Evolutionary conservation across 1,140 invertebrate genomes (phyloP).

Genomic region (Amphibalanus amphitrite): DNA sequence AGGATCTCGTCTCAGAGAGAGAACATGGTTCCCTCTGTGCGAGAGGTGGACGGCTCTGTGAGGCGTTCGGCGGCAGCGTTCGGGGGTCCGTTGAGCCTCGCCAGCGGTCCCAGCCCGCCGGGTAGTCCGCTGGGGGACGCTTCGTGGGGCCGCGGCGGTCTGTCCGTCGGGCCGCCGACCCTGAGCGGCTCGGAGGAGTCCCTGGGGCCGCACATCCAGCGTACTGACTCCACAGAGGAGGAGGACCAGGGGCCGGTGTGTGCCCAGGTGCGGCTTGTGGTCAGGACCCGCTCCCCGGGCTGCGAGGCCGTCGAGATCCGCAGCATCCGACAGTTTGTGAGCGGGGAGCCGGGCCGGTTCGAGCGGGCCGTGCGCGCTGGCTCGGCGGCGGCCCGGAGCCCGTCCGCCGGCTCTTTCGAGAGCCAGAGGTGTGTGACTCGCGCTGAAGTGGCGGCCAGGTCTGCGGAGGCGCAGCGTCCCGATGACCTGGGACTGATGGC

Average conservation of each 20-base stretch:
- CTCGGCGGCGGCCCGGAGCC: background rate
- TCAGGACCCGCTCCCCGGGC: background rate
- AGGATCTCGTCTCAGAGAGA: too few species aligned
- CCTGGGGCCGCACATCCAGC: background rate
- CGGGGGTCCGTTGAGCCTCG: background rate
- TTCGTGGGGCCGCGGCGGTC: background rate
- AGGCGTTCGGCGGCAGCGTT: too few species aligned
- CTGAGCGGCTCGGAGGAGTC: background rate
- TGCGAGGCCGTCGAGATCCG: background rate
- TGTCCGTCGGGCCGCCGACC: too few species aligned
- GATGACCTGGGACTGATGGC: too few species aligned
- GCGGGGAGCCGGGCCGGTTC: background rate
- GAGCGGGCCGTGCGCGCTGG: background rate
- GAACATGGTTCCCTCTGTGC: too few species aligned
- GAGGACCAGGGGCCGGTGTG: background rate
- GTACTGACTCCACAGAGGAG: background rate
- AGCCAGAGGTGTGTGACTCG: too few species aligned
- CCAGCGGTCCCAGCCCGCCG: too few species aligned
- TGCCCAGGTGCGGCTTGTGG: background rate
- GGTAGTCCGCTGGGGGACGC: too few species aligned
- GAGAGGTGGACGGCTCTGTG: too few species aligned
- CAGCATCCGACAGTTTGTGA: background rate
- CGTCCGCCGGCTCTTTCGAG: too few species aligned
- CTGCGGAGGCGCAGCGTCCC: too few species aligned
- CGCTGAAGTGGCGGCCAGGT: too few species aligned